A percentile compares a stretch with the other conserved stretches of the same genome.
These are phyloP conservation scores for Oeneis ivallda DNA, from an alignment of 2,888 invertebrate species.

Conservation along the genomic window DNA sequence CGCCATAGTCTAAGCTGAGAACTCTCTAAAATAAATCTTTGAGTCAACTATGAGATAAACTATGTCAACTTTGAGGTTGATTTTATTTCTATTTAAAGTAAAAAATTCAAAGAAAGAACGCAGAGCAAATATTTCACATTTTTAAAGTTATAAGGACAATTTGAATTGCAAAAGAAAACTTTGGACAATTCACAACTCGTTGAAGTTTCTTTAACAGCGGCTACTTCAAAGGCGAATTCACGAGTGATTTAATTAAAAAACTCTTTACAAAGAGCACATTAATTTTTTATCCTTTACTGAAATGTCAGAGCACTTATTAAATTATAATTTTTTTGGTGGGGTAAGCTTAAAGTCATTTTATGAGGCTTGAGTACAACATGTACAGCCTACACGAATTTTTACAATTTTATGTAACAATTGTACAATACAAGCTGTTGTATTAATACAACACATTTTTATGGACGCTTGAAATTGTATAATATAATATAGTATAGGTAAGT, in stretches of 20 bases:
- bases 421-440: no score
- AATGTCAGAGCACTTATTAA: slow-evolving; percentile 10
- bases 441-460: no score
- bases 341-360: not conserved
- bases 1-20: no score
- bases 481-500: no score
- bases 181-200: slow-evolving; percentile 32
- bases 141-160: slow-evolving; percentile 23
- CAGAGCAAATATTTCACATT: not conserved
- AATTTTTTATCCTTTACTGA: slow-evolving; percentile 38
- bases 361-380: not conserved
- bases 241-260: slow-evolving; percentile 52
- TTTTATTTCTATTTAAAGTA: not conserved
- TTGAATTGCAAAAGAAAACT: slow-evolving; percentile 35
- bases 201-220: slow-evolving; percentile 35
- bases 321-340: not conserved
- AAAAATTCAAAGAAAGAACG: not conserved
- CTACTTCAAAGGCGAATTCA: slow-evolving; percentile 47
- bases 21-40: no score
- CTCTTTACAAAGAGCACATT: slow-evolving; percentile 34
- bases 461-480: no score
- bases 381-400: no score
- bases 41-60: no score
- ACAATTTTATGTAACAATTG: no score
- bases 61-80: no score